Evolutionary conservation across 2,888 invertebrate genomes (phyloP), one percentile per base, ranked within the genome.

Genomic region (Bembecia ichneumoniformis): DNA sequence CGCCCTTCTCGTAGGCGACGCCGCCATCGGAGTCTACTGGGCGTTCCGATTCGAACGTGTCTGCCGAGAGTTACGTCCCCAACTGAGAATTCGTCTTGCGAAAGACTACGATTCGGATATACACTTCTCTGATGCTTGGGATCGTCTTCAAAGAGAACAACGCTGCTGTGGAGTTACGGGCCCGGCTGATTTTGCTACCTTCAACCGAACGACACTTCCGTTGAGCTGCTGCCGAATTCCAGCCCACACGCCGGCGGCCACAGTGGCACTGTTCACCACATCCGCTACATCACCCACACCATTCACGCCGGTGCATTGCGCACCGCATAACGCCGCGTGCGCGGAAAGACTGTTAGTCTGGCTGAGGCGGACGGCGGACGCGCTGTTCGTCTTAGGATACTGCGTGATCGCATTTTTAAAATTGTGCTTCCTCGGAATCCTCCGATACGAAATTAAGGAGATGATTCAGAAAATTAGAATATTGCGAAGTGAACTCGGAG

Each of bases 391-490:
- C 52, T 79, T 95, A 62, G 95, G 95, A 52, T 95, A 94, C 78
- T 96, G 96, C 84, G 95, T 96, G 56, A 93, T 96, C 65, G 94
- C 95, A 65, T 96, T 96, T 87, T 89, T 95, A 63, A 96, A 96
- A 83, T 88, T 95, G 79, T 94, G 95, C 89, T 96, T 96, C 89
- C 91, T 95, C 58, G 95, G 94, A 55, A 94, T 95, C 63, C 89
- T 95, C 63, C 91, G 94, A 53, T 94, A 94, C 87, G 95, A 95
- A 88, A 95, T 95, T 70, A 91, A 93, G 59, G 96, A 96, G 80
- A 96, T 96, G 96, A 95, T 96, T 70, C 94, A 95, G 77, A 96
- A 96, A 87, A 96, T 96, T 73, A 91, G 93, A 68, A 90, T 96
- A 72, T 87, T 96, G 55, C 91, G 91, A 64, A 91, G 89, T 53